Conservation (phyloP, 2,797 vertebrate genomes). For the Rallus crepitans region DNA sequence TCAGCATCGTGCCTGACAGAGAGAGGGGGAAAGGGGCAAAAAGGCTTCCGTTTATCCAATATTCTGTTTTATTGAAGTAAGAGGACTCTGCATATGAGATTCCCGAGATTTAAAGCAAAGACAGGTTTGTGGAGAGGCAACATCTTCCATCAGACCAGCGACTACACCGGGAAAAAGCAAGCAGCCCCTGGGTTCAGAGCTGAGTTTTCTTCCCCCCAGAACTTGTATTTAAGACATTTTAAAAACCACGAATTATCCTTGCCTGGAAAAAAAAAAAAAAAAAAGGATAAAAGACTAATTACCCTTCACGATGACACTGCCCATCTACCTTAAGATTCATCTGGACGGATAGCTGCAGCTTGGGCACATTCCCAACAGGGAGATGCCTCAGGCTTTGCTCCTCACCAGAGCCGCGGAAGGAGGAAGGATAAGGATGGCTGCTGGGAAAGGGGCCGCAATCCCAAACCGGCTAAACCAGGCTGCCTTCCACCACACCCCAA, state of each 20-base stretch:
- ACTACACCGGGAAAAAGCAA: not conserved
- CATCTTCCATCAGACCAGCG: not conserved
- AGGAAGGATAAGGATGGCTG: not conserved
- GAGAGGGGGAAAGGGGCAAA: not conserved
- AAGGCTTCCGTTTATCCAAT: not conserved
- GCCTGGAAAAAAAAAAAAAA: not conserved
- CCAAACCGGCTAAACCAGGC: constrained; percentile 41
- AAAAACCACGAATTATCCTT: not conserved
- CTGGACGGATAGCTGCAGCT: not conserved
- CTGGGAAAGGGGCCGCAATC: constrained; percentile 37
- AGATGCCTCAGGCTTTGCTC: constrained; percentile 33
- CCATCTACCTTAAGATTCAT: not conserved
- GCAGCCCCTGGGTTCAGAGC: not conserved
- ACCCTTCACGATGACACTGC: not conserved
- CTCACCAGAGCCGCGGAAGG: not conserved
- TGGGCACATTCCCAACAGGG: not conserved
- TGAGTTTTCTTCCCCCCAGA: not conserved
- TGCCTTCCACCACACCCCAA: constrained; percentile 41
- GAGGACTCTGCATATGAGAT: not conserved
- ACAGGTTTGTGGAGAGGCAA: not conserved
- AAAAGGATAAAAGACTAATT: not conserved
- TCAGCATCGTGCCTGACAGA: not conserved
- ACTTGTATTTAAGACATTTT: not conserved
- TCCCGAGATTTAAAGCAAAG: not conserved
- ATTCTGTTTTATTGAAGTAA: not conserved